A percentile compares a stretch with the other conserved stretches of the same genome.
These are phyloP conservation scores for Pristionchus mayeri DNA, from an alignment of 2,888 invertebrate genomes.

Conservation along the genomic window DNA sequence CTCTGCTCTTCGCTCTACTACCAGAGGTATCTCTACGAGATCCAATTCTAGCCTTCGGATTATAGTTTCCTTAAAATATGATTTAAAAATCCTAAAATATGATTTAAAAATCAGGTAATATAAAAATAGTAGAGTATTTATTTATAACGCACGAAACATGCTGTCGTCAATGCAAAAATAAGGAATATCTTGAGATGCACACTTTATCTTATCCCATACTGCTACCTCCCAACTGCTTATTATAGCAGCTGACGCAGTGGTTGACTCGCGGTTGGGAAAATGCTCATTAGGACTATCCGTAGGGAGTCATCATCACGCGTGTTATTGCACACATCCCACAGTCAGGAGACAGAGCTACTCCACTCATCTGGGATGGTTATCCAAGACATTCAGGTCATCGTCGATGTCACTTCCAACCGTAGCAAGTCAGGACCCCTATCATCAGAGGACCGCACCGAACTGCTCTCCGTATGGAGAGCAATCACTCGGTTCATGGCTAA, in stretches of 20 bases:
- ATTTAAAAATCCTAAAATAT: too few relatives aligned
- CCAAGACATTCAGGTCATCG: conserved; percentile 56
- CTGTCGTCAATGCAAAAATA: too few relatives aligned
- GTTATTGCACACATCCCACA: not conserved
- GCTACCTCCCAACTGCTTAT: conserved; percentile 26
- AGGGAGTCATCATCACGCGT: not conserved
- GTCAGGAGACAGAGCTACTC: not conserved
- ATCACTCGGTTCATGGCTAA: conserved; percentile 42
- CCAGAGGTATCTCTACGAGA: not conserved
- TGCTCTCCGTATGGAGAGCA: conserved; percentile 1
- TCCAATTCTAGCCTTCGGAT: too few relatives aligned
- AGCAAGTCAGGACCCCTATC: conserved; percentile 51
- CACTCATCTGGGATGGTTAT: too few relatives aligned
- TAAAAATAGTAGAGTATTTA: too few relatives aligned
- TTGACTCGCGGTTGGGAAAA: not conserved
- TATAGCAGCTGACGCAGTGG: conserved; percentile 31
- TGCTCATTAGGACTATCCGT: not conserved
- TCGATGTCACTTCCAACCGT: conserved; percentile 52
- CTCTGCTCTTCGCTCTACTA: conserved; percentile 15
- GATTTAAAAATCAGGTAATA: too few relatives aligned
- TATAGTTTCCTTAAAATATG: too few relatives aligned
- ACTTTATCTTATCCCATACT: not conserved
- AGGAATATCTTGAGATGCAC: not conserved
- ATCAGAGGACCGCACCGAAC: conserved; percentile 39
- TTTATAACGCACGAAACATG: too few relatives aligned